Evolutionary conservation across 1,140 invertebrate species (phyloP).

Genomic region (Brachionus rotundiformis): DNA sequence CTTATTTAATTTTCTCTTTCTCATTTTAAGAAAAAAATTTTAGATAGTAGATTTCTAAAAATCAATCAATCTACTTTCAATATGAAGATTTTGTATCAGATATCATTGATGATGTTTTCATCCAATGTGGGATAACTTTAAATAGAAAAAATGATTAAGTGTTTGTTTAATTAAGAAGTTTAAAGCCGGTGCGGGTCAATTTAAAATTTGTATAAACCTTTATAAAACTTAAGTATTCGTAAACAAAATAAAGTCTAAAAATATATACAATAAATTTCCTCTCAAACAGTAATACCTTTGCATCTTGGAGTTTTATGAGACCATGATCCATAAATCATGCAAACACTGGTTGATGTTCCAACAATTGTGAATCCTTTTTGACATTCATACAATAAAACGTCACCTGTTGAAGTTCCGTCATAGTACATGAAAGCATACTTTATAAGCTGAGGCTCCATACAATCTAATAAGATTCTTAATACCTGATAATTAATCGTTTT

Average conservation of each 20-base stretch:
- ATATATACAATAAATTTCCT: too few species aligned
- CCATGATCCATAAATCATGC: conserved; percentile 33
- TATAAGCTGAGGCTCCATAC: not conserved
- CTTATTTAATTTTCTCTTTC: too few species aligned
- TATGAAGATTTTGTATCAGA: not conserved
- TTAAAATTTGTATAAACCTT: too few species aligned
- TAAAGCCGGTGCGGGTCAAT: too few species aligned
- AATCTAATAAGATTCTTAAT: conserved; percentile 9
- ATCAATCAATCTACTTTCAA: too few species aligned
- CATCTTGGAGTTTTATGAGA: conserved; percentile 32
- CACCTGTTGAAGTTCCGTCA: conserved; percentile 15
- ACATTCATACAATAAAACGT: conserved; percentile 14
- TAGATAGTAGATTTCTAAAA: too few species aligned
- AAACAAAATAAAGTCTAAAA: too few species aligned
- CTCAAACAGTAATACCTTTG: too few species aligned
- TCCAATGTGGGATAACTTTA: not conserved
- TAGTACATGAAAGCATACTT: conserved; percentile 34
- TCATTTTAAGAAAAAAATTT: too few species aligned
- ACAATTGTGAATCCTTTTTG: not conserved
- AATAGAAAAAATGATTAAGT: too few species aligned
- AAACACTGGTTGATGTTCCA: conserved; percentile 3
- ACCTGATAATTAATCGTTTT: not conserved
- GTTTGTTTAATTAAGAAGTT: too few species aligned
- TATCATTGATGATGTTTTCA: not conserved
- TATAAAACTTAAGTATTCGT: too few species aligned